These are phyloP conservation scores for Fregata magnificens DNA, from an alignment of 2,113 vertebrate genomes.

Conservation along the genomic window DNA sequence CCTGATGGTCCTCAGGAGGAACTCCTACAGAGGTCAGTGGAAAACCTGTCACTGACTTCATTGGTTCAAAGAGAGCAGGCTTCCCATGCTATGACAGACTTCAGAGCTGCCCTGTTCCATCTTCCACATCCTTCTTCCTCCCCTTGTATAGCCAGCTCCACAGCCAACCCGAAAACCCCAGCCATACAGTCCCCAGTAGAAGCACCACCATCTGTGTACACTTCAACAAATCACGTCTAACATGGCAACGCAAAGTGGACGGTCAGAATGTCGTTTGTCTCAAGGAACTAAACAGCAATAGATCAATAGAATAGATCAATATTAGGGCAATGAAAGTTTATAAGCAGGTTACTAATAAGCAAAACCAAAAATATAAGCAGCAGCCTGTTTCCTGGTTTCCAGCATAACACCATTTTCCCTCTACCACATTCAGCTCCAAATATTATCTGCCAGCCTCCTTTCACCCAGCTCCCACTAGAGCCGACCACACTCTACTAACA, in stretches of 20 bases:
- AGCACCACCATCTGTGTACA: neutral
- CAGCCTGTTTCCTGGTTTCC: neutral
- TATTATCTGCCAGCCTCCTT: neutral
- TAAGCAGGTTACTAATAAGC: neutral
- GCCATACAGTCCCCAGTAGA: neutral
- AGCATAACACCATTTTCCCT: neutral
- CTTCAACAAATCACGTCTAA: neutral
- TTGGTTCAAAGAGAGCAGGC: neutral
- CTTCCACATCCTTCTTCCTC: neutral
- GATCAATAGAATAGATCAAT: accelerated
- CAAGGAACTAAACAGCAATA: neutral
- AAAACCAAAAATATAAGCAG: neutral
- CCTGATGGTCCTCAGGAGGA: neutral
- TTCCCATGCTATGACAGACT: neutral
- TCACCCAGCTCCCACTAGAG: neutral
- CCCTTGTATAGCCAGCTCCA: neutral
- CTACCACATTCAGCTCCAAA: neutral
- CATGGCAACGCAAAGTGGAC: accelerated
- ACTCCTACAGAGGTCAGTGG: neutral
- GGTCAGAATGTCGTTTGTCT: neutral
- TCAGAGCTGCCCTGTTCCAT: neutral
- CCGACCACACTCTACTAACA: neutral
- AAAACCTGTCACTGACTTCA: neutral
- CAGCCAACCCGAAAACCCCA: neutral
- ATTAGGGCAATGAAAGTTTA: neutral